Conservation (phyloP, 2,797 vertebrate species). For the Hapalemur alaotrensis region DNA sequence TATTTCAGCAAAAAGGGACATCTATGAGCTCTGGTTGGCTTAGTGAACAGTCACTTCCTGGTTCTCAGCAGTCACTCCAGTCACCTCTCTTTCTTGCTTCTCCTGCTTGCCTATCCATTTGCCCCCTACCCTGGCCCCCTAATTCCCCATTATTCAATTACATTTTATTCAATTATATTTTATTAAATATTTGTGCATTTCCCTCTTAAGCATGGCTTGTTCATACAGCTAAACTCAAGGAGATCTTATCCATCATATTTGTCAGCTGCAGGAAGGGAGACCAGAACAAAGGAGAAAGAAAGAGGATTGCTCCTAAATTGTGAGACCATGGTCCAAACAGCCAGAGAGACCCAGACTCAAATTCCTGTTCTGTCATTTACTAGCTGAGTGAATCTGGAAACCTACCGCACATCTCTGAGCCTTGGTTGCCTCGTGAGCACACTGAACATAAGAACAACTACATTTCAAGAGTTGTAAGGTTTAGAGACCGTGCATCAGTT, state of each 20-base stretch:
- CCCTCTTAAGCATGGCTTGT: background rate
- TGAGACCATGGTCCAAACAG: background rate
- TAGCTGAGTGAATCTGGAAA: background rate
- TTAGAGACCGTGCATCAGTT: background rate
- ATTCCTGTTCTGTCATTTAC: background rate
- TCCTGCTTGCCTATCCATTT: background rate
- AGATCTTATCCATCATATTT: background rate
- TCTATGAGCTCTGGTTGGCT: background rate
- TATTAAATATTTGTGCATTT: background rate
- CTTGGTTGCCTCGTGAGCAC: background rate
- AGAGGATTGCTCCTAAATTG: background rate
- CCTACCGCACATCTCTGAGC: background rate
- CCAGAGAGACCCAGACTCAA: background rate
- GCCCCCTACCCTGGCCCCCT: background rate
- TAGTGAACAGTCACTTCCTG: background rate
- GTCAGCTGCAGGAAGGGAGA: background rate
- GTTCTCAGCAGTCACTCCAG: background rate
- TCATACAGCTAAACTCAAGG: background rate
- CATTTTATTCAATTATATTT: background rate
- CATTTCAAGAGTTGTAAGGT: background rate
- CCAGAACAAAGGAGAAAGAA: background rate
- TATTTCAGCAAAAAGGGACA: background rate
- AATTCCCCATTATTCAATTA: background rate
- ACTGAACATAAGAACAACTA: background rate
- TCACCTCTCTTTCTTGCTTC: background rate